phyloP scores from a whole-genome alignment of 2,888 invertebrate genomes.

The Trachelus tabidus region DNA sequence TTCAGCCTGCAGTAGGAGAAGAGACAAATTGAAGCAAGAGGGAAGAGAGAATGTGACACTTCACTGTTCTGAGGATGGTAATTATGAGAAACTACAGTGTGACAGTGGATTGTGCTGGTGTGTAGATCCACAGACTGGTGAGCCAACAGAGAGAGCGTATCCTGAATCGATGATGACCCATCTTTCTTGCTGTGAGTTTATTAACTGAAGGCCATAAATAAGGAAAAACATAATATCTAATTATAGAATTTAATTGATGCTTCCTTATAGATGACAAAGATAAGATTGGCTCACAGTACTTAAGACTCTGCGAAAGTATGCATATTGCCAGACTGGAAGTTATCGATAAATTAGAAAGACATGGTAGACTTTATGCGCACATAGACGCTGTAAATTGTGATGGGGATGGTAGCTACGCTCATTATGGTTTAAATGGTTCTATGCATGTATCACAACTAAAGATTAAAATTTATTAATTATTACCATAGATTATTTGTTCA shows the following conservation, averaged over 20 bases:
- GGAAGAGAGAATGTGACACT: conserved; percentile 68
- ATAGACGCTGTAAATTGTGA: conserved; percentile 71
- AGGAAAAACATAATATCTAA: neutral
- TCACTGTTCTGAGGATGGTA: conserved; percentile 75
- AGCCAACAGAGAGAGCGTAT: conserved; percentile 66
- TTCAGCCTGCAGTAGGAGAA: conserved; percentile 73
- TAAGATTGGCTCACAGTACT: conserved; percentile 70
- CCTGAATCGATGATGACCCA: conserved; percentile 70
- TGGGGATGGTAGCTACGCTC: conserved; percentile 75
- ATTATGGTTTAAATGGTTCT: conserved; percentile 45
- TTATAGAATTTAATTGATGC: neutral
- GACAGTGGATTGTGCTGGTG: conserved; percentile 78
- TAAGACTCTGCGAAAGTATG: conserved; percentile 76
- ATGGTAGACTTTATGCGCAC: conserved; percentile 71
- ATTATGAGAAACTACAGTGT: conserved; percentile 77
- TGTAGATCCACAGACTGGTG: conserved; percentile 72
- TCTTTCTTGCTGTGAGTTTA: conserved; percentile 75
- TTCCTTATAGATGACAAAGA: conserved; percentile 21
- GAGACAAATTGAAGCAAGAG: conserved; percentile 68
- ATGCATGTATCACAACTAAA: neutral
- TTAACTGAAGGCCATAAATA: neutral
- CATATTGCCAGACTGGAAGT: conserved; percentile 69
- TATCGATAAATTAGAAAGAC: conserved; percentile 69
- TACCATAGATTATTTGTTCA: neutral
- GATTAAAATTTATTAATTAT: neutral